Conservation (phyloP, 2,113 vertebrate genomes). For the Sylvietta virens region DNA sequence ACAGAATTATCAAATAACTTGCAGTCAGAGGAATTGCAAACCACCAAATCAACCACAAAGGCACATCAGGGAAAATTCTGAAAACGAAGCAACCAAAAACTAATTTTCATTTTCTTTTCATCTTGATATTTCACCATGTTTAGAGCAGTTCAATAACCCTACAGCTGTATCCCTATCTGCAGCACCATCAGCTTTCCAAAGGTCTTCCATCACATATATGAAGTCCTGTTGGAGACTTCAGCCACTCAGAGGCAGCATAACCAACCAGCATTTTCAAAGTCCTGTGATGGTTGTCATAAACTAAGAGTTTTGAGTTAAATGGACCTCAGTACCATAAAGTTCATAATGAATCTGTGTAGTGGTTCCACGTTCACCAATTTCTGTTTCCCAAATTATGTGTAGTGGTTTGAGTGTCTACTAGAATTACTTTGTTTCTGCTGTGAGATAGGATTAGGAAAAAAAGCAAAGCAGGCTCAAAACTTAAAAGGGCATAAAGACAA, state of each 20-base stretch:
- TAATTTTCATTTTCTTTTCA: not conserved
- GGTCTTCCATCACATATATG: not conserved
- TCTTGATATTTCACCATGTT: not conserved
- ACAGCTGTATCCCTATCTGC: not conserved
- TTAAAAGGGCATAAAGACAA: too few relatives aligned
- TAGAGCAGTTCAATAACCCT: not conserved
- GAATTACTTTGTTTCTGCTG: too few relatives aligned
- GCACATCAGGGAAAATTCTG: not conserved
- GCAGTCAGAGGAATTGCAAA: not conserved
- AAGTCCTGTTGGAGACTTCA: not conserved
- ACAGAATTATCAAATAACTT: not conserved
- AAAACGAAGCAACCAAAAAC: not conserved
- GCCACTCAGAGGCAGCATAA: too few relatives aligned
- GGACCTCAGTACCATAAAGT: not conserved
- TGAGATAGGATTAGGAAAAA: too few relatives aligned
- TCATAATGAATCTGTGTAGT: rapidly evolving
- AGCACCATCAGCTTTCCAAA: not conserved
- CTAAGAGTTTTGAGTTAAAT: not conserved
- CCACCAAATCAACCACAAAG: not conserved
- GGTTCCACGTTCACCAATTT: too few relatives aligned
- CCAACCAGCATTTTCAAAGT: not conserved
- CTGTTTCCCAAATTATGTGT: too few relatives aligned
- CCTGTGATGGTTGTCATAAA: not conserved
- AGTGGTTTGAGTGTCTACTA: too few relatives aligned
- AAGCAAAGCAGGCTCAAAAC: too few relatives aligned